Evolutionary conservation across 2,888 invertebrate species (phyloP), one percentile per base, ranked within the genome.

Genomic region (Yponomeuta evonymella): DNA sequence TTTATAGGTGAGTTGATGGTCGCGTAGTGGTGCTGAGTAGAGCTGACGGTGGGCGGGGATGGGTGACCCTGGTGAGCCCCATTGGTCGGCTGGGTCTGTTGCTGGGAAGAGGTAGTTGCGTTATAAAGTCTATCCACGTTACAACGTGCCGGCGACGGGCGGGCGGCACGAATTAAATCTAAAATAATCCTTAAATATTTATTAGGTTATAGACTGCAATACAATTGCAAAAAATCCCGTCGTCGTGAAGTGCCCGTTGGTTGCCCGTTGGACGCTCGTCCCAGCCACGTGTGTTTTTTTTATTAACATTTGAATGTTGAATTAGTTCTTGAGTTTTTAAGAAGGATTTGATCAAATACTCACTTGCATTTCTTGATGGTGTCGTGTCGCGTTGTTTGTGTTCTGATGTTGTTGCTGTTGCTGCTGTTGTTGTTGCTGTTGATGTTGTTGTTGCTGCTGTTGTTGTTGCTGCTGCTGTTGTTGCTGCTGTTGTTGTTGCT

Each of bases 291-390:
- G 33, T 2, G 33, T 33, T 5, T 33, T 33, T 33, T 33, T 33
- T 33, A 5, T 0, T 33, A 33, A 23, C 23, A 36, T 36, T 36
- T 8, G 8, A 43, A 43, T 43, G 9, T 43, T 8, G 9, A 8
- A 43, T 8, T 2, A 0, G 8, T 43, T 43, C 8, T 8, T 43
- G 1, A 8, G 1, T 43, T 43, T 43, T 8, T 8, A 43, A 43
- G 8, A 8, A 33, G 5, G 33, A 2, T 33, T 43, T 43, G 43
- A 43, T 43, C 8, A 43, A 43, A 43, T 82, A 81, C 88, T 86
- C 78, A 93, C 93, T 83, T 94, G 94, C 86, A 94, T 92, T 85
- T 94, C 94, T 77, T 92, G 92, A 78, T 91, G 92, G 74, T 91
- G 92, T 73, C 91, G 80, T 75, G 86, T 75, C 67, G 83, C 77